These are phyloP conservation scores for Phalacrocorax aristotelis DNA, from an alignment of 2,113 vertebrate species.

Conservation along the genomic window DNA sequence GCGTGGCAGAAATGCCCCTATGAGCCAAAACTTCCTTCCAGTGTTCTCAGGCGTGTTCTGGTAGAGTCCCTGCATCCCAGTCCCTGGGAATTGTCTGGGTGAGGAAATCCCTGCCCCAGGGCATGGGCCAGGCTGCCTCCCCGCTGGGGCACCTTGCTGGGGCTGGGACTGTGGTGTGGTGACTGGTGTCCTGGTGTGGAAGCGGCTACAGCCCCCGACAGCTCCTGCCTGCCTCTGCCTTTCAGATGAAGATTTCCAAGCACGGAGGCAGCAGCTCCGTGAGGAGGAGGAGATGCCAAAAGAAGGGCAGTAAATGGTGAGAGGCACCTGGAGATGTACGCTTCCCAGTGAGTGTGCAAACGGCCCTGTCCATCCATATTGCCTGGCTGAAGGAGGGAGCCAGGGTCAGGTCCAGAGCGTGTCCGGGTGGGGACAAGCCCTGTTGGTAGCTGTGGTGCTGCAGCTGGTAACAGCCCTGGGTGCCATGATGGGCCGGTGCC, in stretches of 20 bases:
- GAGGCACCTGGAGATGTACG: background rate
- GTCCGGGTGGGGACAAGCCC: background rate
- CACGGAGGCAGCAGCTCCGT: slow-evolving; percentile 69
- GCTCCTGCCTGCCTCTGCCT: background rate
- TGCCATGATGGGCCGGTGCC: background rate
- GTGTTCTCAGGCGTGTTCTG: background rate
- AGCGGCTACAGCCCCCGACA: background rate
- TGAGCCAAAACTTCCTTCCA: background rate
- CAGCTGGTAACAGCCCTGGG: fast-evolving
- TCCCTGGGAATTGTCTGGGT: background rate
- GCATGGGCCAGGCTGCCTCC: background rate
- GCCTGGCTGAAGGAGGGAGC: background rate
- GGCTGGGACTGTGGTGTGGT: fast-evolving
- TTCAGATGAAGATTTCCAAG: slow-evolving; percentile 85
- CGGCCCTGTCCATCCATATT: fast-evolving
- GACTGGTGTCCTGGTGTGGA: fast-evolving
- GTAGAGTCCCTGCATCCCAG: fast-evolving
- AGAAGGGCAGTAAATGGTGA: slow-evolving; percentile 85
- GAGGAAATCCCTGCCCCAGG: background rate
- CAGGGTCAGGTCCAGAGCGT: background rate
- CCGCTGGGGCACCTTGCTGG: background rate
- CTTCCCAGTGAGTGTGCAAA: background rate
- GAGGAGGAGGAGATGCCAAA: slow-evolving; percentile 77
- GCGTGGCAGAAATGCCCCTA: background rate
- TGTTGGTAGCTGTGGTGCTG: fast-evolving